Evolutionary conservation across 2,888 invertebrate genomes (phyloP).

Genomic region (Epirrhoe tristata): DNA sequence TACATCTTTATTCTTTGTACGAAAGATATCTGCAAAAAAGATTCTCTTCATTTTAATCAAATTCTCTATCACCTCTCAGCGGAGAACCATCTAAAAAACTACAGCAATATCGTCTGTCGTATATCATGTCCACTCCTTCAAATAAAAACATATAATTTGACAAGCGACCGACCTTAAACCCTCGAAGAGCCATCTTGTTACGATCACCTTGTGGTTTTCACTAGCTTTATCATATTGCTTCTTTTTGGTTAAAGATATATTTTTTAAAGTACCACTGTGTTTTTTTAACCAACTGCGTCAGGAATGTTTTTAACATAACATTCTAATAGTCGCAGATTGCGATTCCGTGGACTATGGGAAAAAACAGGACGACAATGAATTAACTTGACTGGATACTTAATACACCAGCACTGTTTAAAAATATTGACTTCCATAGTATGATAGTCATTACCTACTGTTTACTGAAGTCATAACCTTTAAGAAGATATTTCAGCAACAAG

Average conservation of each 20-base stretch:
- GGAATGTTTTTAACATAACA: too few relatives aligned
- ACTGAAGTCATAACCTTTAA: too few relatives aligned
- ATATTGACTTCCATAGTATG: too few relatives aligned
- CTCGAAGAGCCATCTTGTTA: conserved; percentile 63
- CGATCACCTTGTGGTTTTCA: conserved; percentile 55
- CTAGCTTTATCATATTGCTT: conserved; percentile 23
- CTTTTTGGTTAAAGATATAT: neutral
- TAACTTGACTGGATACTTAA: too few relatives aligned
- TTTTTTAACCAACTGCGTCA: too few relatives aligned
- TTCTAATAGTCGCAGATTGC: too few relatives aligned
- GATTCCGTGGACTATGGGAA: too few relatives aligned
- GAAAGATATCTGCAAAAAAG: neutral
- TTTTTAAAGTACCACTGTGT: neutral
- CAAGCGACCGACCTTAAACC: conserved; percentile 46
- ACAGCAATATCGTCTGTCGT: conserved; percentile 33
- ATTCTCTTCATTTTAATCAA: conserved; percentile 19
- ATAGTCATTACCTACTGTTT: too few relatives aligned
- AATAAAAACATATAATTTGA: conserved; percentile 49
- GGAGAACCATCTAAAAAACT: conserved; percentile 30
- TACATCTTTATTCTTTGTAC: neutral
- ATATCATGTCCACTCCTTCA: conserved; percentile 40
- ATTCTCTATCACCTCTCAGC: conserved; percentile 22
- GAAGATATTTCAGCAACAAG: too few relatives aligned
- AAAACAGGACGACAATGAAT: too few relatives aligned
- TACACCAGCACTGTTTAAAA: too few relatives aligned